Conservation (phyloP, 2,797 vertebrate species). For the Eurystomus glaucurus region DNA sequence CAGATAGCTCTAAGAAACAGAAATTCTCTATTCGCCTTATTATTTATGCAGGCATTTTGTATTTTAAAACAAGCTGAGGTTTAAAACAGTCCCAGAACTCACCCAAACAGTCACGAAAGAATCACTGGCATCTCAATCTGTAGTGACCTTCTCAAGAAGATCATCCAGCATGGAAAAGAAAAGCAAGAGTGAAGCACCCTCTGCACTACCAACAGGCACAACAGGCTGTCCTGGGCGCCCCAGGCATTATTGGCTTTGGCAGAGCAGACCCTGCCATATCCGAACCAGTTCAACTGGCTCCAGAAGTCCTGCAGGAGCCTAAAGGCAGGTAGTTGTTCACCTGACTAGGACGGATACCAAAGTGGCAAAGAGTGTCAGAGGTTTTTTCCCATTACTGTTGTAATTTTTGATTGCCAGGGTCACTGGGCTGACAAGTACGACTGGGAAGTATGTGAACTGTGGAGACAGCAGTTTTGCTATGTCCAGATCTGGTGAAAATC, state of each 20-base stretch:
- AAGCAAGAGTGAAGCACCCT: slow-evolving; percentile 3
- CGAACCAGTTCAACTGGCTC: slow-evolving; percentile 70
- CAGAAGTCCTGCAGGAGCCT: background rate
- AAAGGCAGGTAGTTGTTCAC: slow-evolving; percentile 51
- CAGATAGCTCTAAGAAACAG: background rate
- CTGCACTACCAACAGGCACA: slow-evolving; percentile 44
- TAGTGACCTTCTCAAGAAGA: background rate
- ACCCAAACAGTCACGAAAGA: background rate
- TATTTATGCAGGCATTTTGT: background rate
- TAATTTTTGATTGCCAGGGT: background rate
- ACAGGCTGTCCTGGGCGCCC: slow-evolving; percentile 50
- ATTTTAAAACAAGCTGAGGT: background rate
- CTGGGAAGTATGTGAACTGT: background rate
- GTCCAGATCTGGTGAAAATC: background rate
- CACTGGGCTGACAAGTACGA: background rate
- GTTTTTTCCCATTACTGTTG: slow-evolving; percentile 33
- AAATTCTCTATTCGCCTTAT: background rate
- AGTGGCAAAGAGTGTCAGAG: slow-evolving; percentile 13
- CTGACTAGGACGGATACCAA: background rate
- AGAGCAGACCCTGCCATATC: slow-evolving; percentile 34
- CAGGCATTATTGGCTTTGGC: slow-evolving; percentile 48
- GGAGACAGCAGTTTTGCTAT: background rate
- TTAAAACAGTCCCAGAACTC: slow-evolving; percentile 7
- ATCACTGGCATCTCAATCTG: background rate
- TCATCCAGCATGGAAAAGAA: background rate